phyloP scores from a whole-genome alignment of 2,797 vertebrate species.

The Spizella passerina region DNA sequence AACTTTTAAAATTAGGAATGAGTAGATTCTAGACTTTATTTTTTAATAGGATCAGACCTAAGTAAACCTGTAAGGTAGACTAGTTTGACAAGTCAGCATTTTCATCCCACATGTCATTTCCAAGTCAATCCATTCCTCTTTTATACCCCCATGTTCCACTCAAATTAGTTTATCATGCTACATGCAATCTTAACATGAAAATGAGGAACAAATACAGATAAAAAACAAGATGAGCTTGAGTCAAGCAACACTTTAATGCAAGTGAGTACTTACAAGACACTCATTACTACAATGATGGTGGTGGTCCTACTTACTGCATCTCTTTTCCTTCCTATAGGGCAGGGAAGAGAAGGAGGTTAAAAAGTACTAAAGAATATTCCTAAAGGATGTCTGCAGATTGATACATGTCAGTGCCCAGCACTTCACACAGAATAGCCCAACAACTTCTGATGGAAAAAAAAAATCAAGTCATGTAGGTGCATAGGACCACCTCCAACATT shows the following conservation, averaged over 20 bases:
- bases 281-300: constrained; percentile 74
- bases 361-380: not conserved
- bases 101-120: not conserved
- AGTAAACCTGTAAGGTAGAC: not conserved
- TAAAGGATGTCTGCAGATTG: not conserved
- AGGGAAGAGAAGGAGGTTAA: constrained; percentile 46
- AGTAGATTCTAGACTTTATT: not conserved
- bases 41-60: not conserved
- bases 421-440: not conserved
- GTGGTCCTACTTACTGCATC: constrained; percentile 63
- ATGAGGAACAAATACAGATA: not conserved
- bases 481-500: not conserved
- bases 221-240: not conserved
- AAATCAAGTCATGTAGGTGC: not conserved
- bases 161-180: not conserved
- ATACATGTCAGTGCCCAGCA: not conserved
- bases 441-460: not conserved
- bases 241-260: not conserved
- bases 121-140: not conserved
- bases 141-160: not conserved
- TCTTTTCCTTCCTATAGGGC: constrained; percentile 71
- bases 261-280: constrained; percentile 77
- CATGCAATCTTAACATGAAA: not conserved
- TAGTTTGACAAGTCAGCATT: not conserved
- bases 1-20: not conserved